These are phyloP conservation scores for Glossophaga mutica DNA, from an alignment of 2,797 vertebrate species.

Conservation along the genomic window DNA sequence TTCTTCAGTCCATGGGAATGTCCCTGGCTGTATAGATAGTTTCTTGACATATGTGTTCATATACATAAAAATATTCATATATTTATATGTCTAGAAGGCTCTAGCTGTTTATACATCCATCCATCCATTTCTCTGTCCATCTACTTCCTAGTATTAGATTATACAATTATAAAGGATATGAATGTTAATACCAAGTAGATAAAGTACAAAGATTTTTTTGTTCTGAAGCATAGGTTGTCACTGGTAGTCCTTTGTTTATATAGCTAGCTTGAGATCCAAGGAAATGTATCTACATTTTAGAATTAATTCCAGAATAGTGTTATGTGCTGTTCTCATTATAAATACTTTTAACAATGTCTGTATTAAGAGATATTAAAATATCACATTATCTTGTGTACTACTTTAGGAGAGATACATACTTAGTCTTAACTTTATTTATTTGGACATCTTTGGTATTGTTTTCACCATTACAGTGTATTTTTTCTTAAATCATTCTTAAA, in stretches of 20 bases:
- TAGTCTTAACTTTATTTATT: background rate
- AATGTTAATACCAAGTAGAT: background rate
- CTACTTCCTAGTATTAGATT: background rate
- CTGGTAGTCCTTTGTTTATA: background rate
- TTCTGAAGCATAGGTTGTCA: background rate
- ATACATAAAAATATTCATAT: background rate
- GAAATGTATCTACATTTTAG: background rate
- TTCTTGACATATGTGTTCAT: background rate
- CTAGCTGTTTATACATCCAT: background rate
- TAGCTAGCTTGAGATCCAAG: background rate
- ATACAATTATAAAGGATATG: background rate
- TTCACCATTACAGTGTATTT: background rate
- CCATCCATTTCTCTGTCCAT: background rate
- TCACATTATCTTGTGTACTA: background rate
- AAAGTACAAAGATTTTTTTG: background rate
- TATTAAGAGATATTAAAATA: background rate
- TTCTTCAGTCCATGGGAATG: background rate
- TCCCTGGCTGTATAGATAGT: background rate
- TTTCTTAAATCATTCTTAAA: background rate
- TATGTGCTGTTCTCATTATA: background rate
- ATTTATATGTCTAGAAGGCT: background rate
- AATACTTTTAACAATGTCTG: background rate
- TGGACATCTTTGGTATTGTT: background rate
- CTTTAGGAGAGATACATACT: background rate
- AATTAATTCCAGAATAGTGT: background rate